phyloP scores from a whole-genome alignment of 2,888 invertebrate genomes.

The Hydrotaea diabolus region DNA sequence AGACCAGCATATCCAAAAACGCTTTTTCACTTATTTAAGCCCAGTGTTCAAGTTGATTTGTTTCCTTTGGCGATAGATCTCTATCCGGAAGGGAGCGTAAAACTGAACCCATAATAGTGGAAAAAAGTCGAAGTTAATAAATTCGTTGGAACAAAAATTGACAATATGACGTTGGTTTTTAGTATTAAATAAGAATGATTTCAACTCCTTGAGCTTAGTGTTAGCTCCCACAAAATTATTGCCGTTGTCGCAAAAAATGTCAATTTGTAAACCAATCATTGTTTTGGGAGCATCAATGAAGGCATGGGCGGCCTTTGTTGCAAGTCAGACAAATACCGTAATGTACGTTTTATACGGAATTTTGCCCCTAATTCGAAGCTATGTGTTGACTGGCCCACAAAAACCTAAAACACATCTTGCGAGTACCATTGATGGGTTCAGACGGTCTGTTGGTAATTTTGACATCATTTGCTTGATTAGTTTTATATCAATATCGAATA shows the following conservation, averaged over 20 bases:
- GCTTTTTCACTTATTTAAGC: slow-evolving; percentile 40
- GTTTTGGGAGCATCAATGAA: too few relatives aligned
- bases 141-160: slow-evolving; percentile 49
- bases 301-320: slow-evolving; percentile 54
- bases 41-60: not conserved
- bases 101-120: not conserved
- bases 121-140: slow-evolving; percentile 47
- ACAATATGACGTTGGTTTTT: too few relatives aligned
- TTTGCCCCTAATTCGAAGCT: slow-evolving; percentile 56
- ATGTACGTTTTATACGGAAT: slow-evolving; percentile 56
- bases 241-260: too few relatives aligned
- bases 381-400: slow-evolving; percentile 53
- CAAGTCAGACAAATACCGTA: slow-evolving; percentile 53
- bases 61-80: too few relatives aligned
- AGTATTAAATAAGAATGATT: too few relatives aligned
- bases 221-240: too few relatives aligned
- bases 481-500: slow-evolving; percentile 45
- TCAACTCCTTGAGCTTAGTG: too few relatives aligned
- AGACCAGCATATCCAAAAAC: slow-evolving; percentile 52
- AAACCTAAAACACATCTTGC: slow-evolving; percentile 56
- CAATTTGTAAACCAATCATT: too few relatives aligned
- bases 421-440: slow-evolving; percentile 31
- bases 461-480: slow-evolving; percentile 42
- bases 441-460: slow-evolving; percentile 31
- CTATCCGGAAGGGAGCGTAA: too few relatives aligned